phyloP scores from a whole-genome alignment of 1,140 invertebrate species.

The Drosophila baimaii region DNA sequence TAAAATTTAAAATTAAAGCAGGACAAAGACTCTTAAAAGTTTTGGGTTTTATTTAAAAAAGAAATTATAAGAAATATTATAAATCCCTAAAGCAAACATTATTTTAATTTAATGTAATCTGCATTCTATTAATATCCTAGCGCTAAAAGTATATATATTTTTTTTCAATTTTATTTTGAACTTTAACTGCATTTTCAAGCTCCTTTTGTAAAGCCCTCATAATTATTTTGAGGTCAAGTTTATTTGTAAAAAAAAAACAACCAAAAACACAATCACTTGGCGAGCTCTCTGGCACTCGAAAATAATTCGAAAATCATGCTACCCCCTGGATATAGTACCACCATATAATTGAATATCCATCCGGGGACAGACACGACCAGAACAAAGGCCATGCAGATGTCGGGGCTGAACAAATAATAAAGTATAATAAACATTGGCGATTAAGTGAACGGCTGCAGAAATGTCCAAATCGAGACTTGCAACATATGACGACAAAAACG shows the following conservation, averaged over 20 bases:
- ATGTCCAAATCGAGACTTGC: constrained; percentile 56
- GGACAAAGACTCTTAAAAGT: no score
- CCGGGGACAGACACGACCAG: constrained; percentile 43
- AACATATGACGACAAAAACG: constrained; percentile 63
- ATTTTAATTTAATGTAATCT: no score
- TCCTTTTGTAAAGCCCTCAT: not conserved
- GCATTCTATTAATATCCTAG: no score
- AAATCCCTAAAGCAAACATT: not conserved
- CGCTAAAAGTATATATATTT: no score
- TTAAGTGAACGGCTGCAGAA: constrained; percentile 62
- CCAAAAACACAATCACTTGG: not conserved
- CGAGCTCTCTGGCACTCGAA: not conserved
- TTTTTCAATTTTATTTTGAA: no score
- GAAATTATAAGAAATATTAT: not conserved
- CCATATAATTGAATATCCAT: constrained; percentile 51
- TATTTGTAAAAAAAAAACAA: not conserved
- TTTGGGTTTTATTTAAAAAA: not conserved
- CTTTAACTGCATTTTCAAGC: not conserved
- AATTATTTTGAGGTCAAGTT: constrained; percentile 10
- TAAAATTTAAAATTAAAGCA: not conserved
- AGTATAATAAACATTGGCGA: constrained; percentile 77
- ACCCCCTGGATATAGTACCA: constrained; percentile 13
- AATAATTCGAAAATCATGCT: constrained; percentile 26
- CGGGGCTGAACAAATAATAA: constrained; percentile 69
- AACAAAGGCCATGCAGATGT: constrained; percentile 79